Evolutionary conservation across 1,140 invertebrate species (phyloP), one percentile per base, ranked within the genome.

Genomic region (Cherax quadricarinatus): DNA sequence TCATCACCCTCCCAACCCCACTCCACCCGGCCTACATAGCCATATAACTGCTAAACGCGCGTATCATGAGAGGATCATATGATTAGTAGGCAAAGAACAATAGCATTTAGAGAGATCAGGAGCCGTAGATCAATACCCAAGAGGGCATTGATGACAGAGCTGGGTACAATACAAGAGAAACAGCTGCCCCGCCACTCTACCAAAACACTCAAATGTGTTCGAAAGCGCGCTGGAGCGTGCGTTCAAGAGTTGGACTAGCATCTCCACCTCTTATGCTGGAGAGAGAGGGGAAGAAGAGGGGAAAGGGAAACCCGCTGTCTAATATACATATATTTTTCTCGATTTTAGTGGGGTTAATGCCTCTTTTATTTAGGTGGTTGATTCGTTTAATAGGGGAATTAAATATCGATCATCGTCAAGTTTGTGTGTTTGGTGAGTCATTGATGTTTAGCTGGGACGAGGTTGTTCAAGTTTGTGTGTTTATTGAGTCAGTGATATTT

Each of bases 51-150:
- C 62, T 66, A 66, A 57, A 66, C 62, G 62, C 62, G 12, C 16
- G 62, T 66, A 66, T 66, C 62, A 75, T 75, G 24, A 75, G n/a
- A 21, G n/a, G 70, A 75, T 75, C 70, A 75, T 75, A 75, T 75
- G n/a, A 75, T 75, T 75, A 75, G 62, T 75, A 30, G n/a, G 24
- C 9, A 30, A 24, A 75, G 70, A 75, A 75, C 70, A 75, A 75
- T 75, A 30, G n/a, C 24, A 30, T 75, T 21, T 75, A 30, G 16
- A 75, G 24, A 30, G 70, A 75, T 75, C n/a, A 75, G 70, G 24
- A 30, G 62, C 12, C 1, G 14, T 66, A 14, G 62, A 66, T 66
- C 62, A 21, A 66, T 66, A 21, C 62, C 62, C 21, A 21, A 30
- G 70, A 75, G n/a, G n/a, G 4, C 24, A 9, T 75, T 7, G 4